Evolutionary conservation across 2,888 invertebrate species (phyloP).

Genomic region (Macrophya annulata): DNA sequence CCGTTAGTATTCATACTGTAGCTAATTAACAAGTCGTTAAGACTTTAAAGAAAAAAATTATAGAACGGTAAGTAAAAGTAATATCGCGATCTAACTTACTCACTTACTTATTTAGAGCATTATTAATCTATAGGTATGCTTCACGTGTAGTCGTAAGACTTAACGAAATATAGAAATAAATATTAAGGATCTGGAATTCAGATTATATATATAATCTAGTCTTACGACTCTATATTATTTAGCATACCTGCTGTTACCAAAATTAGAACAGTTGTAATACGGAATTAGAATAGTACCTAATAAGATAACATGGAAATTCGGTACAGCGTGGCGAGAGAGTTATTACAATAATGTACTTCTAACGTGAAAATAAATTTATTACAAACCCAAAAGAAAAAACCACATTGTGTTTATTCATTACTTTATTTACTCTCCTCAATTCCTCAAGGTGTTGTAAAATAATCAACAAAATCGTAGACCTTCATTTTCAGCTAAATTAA

Average conservation of each 20-base stretch:
- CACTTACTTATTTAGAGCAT: not conserved
- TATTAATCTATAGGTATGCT: constrained; percentile 37
- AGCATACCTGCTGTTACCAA: constrained; percentile 38
- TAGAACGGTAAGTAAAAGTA: constrained; percentile 13
- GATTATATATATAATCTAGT: not conserved
- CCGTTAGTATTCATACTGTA: constrained; percentile 45
- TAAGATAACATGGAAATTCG: not conserved
- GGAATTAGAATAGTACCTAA: constrained; percentile 16
- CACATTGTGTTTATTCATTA: not conserved
- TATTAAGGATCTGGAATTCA: constrained; percentile 1
- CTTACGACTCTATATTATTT: constrained; percentile 25
- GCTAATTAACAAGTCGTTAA: constrained; percentile 12
- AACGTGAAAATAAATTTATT: constrained; percentile 48
- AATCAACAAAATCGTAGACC: not conserved
- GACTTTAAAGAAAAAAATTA: constrained; percentile 6
- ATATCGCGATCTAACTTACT: not conserved
- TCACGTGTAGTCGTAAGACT: constrained; percentile 17
- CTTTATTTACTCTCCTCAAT: not conserved
- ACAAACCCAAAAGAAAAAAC: constrained; percentile 16
- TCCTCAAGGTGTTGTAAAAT: not conserved
- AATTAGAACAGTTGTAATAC: constrained; percentile 19
- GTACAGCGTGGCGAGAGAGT: not conserved
- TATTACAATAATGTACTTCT: constrained; percentile 24
- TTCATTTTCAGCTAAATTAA: not conserved
- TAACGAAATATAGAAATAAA: not conserved